Evolutionary conservation across 1,140 invertebrate species (phyloP).

Genomic region (Nephila pilipes): DNA sequence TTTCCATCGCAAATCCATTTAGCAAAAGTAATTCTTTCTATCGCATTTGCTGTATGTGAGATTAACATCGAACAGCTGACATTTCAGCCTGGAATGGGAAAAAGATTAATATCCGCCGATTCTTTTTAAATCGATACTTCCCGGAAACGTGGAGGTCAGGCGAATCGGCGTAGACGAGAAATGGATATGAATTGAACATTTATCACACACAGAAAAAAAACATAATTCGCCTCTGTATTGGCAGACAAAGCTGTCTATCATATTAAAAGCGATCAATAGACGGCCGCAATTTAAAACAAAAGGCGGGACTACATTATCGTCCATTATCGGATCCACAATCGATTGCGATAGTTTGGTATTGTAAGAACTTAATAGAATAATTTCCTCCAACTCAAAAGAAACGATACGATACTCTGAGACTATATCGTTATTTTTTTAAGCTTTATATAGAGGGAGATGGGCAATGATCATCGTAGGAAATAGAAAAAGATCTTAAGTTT

Average conservation of each 20-base stretch:
- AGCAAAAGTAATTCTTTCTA: not conserved
- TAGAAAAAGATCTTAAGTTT: no score
- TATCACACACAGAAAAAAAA: slow-evolving; percentile 16
- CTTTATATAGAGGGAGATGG: no score
- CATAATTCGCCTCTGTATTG: not conserved
- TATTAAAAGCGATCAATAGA: slow-evolving; percentile 48
- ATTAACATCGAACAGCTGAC: slow-evolving; percentile 37
- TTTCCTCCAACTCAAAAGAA: slow-evolving; percentile 29
- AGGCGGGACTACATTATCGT: slow-evolving; percentile 58
- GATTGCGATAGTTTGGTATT: slow-evolving; percentile 11
- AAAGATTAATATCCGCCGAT: slow-evolving; percentile 29
- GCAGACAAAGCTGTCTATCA: slow-evolving; percentile 52
- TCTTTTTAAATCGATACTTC: slow-evolving; percentile 23
- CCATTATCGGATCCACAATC: slow-evolving; percentile 51
- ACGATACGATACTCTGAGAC: not conserved
- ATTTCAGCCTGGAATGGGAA: slow-evolving; percentile 21
- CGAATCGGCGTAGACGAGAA: not conserved
- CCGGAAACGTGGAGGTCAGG: slow-evolving; percentile 28
- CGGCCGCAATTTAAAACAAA: slow-evolving; percentile 56
- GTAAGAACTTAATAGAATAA: slow-evolving; percentile 56
- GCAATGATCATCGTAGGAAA: no score
- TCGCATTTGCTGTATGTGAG: slow-evolving; percentile 1
- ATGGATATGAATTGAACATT: slow-evolving; percentile 39
- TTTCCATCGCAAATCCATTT: not conserved
- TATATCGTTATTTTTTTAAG: not conserved